A percentile compares a stretch with the other conserved stretches of the same genome.
Evolutionary conservation across 2,888 invertebrate genomes (phyloP).

Genomic region (Bhutanitis thaidina): DNA sequence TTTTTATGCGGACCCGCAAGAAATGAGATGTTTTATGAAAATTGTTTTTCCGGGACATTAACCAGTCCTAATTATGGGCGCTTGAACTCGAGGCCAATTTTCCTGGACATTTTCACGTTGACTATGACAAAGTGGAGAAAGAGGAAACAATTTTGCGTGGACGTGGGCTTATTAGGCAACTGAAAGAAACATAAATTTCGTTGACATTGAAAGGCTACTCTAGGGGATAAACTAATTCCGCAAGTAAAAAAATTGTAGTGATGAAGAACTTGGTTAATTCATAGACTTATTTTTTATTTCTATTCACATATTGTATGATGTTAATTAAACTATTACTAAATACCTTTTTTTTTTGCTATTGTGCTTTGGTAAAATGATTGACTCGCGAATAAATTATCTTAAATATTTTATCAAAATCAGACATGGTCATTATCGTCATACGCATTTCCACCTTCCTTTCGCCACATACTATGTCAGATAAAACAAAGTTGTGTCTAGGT

Average conservation of each 20-base stretch:
- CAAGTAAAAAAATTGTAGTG: slow-evolving; percentile 8
- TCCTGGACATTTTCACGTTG: slow-evolving; percentile 66
- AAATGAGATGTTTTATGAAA: slow-evolving; percentile 74
- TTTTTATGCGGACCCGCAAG: slow-evolving; percentile 59
- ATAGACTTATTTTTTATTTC: background rate
- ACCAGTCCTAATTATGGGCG: slow-evolving; percentile 71
- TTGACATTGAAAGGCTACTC: slow-evolving; percentile 20
- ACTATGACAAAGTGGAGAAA: slow-evolving; percentile 66
- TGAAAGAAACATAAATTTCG: slow-evolving; percentile 57
- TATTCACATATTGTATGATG: no score
- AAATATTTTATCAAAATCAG: no score
- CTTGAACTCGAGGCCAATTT: slow-evolving; percentile 63
- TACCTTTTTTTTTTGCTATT: no score
- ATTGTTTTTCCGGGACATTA: slow-evolving; percentile 78
- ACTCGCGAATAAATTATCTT: no score
- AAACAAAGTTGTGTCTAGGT: no score
- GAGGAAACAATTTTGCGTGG: slow-evolving; percentile 60
- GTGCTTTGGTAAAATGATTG: no score
- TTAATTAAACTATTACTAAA: no score
- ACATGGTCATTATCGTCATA: no score
- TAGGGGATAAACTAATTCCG: slow-evolving; percentile 9
- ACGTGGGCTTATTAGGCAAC: slow-evolving; percentile 55
- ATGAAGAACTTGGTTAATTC: background rate
- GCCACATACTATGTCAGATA: no score
- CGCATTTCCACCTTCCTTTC: no score